Base-by-base conservation (phyloP, 2,113 vertebrate genomes). In the Fulica atra region DNA sequence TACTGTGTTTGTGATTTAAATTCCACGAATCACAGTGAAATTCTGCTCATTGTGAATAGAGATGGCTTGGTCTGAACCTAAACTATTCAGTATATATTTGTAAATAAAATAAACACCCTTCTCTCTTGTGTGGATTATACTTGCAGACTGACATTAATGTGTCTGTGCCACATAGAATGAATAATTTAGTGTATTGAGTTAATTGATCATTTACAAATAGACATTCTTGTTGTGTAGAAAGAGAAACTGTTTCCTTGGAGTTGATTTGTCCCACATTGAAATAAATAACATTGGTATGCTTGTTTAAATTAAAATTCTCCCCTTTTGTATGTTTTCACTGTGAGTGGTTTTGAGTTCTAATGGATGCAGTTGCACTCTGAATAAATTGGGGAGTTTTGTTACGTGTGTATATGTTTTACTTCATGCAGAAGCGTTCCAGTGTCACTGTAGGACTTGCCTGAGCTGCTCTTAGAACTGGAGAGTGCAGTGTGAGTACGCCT, bases 321-420 rank as follows among this genome's bases (percentile, higher is more conserved):
- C 51, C 7, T 38, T 78, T 69, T 59, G 42, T 96, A 10, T 88
- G 50, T 92, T 97, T 97, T 88, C 40, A 10, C n/a, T 44, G 12
- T 76, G 81, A 95, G 59, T 65, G 61, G 19, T 46, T 97, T 97
- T 96, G 69, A 89, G 63, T 94, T 70, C 87, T 97, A 98, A 95
- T 93, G 92, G 92, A 92, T 95, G 48, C 77, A 94, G 86, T 95
- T 97, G 86, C 48, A 92, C 35, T 92, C 77, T 84, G 86, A 90
- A 69, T 85, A 97, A 94, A 92, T 26, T 91, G 29, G 16, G 21
- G 23, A 12, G 13, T n/a, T 71, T 36, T 1, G 5, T 64, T 80
- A 19, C 0, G 6, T 77, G 12, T 11, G 2, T 54, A 0, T 63
- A 15, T 48, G 48, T 92, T 96, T 71, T 92, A 61, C 56, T 94